Percentiles rank a stretch among this genome's conserved stretches.
phyloP scores from a whole-genome alignment of 2,797 vertebrate species.

The Vipera latastei region DNA sequence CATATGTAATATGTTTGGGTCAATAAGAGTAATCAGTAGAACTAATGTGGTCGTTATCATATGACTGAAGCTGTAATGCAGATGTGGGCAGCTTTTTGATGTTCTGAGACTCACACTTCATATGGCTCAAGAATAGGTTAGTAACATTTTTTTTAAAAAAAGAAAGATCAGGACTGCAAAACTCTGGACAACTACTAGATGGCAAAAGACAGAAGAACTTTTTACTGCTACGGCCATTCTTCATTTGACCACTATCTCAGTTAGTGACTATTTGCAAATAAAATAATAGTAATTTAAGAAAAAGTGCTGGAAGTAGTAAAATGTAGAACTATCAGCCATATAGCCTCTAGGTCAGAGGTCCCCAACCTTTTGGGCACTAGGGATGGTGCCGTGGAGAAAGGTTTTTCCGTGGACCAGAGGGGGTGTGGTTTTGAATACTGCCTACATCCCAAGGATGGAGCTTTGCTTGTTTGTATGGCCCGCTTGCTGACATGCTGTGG shows the following conservation, averaged over 20 bases:
- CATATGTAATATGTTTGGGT: neutral
- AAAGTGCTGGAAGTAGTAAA: neutral
- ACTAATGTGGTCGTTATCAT: neutral
- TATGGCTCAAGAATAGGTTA: neutral
- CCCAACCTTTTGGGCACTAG: too few species aligned
- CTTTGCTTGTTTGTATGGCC: too few species aligned
- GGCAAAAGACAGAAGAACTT: neutral
- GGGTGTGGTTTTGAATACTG: too few species aligned
- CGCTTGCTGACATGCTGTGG: too few species aligned
- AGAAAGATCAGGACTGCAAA: neutral
- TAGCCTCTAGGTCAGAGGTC: neutral
- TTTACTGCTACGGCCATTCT: neutral
- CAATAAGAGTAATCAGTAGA: neutral
- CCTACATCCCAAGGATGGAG: too few species aligned
- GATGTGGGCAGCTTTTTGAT: neutral
- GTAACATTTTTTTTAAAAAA: neutral
- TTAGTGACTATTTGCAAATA: neutral
- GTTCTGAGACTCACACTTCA: neutral
- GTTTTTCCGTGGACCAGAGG: too few species aligned
- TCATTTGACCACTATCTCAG: neutral
- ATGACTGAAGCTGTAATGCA: neutral
- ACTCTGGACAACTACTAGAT: neutral
- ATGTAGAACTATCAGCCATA: neutral
- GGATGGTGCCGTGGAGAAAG: too few species aligned
- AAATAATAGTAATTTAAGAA: neutral